Evolutionary conservation across 2,888 invertebrate species (phyloP), one percentile per base, ranked within the genome.

Genomic region (Watsonalla cultraria): DNA sequence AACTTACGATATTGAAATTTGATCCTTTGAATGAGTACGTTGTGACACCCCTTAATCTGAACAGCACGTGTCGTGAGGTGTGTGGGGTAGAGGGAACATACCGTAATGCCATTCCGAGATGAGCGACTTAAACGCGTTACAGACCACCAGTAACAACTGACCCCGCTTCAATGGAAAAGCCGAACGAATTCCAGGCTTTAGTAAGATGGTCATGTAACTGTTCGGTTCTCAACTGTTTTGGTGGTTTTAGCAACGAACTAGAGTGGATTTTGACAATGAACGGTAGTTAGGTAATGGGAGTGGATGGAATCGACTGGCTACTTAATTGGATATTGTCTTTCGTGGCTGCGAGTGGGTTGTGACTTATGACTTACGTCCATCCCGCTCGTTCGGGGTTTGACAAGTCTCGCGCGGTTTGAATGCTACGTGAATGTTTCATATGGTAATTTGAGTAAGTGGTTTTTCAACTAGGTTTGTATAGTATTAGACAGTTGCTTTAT

Each of bases 91-190:
- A 64, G 70, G 73, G 68, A 73, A 70, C 74, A 80, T 81, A 73
- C 82, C 75, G 80, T 90, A 89, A 90, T 87, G 82, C 88, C 86
- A 88, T 89, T 89, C 80, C 82, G 87, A 88, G 89, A 90, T 87
- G 89, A 89, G 80, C 82, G 86, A 84, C 88, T 89, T 88, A 89
- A 89, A 87, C 79, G 75, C 72, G 84, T 90, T 89, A 88, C 68
- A 73, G 70, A 74, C 75, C 71, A 65, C 87, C 86, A 80, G 56
- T 57, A 24, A 60, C 75, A 61, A 67, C 45, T 72, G 82, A 80
- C 68, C 82, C 65, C 42, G 60, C 11, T 53, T 5, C 49, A 60
- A 63, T 62, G 49, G 58, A 55, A 61, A 62, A 39, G 53, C 51
- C 57, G 52, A 65, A 72, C 62, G 54, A 60, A 60, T 60, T 61